Evolutionary conservation across 2,888 invertebrate species (phyloP).

Genomic region (Pseudococcus jackbeardsleyi): DNA sequence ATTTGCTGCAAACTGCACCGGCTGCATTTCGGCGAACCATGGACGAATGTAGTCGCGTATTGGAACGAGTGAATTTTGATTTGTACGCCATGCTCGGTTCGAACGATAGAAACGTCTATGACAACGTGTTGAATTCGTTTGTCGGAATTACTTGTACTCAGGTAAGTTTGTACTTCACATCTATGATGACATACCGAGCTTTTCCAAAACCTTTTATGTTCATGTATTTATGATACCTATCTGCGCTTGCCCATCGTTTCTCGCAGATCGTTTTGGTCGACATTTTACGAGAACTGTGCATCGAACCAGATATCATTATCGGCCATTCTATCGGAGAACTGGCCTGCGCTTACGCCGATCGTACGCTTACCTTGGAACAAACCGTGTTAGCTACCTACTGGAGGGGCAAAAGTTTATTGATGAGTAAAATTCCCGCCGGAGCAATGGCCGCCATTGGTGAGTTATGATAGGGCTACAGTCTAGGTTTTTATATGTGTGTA

Average conservation of each 20-base stretch:
- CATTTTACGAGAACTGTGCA: conserved; percentile 79
- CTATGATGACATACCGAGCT: too few relatives aligned
- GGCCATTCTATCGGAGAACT: conserved; percentile 85
- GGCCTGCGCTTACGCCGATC: conserved; percentile 79
- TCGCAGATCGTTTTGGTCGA: conserved; percentile 93
- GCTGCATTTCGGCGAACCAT: conserved; percentile 76
- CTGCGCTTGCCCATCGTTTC: neutral
- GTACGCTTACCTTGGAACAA: conserved; percentile 93
- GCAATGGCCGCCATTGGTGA: conserved; percentile 92
- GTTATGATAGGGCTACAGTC: too few relatives aligned
- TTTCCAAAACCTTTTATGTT: too few relatives aligned
- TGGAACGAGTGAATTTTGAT: conserved; percentile 75
- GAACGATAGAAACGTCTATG: conserved; percentile 63
- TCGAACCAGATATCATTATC: conserved; percentile 92
- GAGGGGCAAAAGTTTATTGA: conserved; percentile 87
- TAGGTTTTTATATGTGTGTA: too few relatives aligned
- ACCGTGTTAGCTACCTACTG: conserved; percentile 94
- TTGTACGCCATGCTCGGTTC: conserved; percentile 64
- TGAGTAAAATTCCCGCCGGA: conserved; percentile 80
- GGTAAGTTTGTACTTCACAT: too few relatives aligned
- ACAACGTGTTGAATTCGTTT: conserved; percentile 66
- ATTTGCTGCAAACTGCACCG: conserved; percentile 77
- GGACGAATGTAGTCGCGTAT: conserved; percentile 73
- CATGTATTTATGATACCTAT: too few relatives aligned
- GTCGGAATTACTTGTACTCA: conserved; percentile 80